Conservation (phyloP, 2,888 invertebrate genomes). For the Drosophila picticornis region DNA sequence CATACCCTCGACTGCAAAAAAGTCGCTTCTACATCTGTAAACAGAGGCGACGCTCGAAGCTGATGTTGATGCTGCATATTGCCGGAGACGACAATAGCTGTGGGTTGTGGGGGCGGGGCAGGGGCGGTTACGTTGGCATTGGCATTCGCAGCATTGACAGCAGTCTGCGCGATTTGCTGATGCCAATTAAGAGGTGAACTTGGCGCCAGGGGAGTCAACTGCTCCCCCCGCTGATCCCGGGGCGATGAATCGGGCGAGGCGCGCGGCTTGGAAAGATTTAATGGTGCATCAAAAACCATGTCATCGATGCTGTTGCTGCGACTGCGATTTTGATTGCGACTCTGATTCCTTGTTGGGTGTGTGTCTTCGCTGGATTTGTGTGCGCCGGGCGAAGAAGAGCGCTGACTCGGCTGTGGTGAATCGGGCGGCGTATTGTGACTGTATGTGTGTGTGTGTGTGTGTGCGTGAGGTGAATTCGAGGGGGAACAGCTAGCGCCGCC, state of each 20-base stretch:
- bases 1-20: constrained; percentile 79
- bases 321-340: constrained; percentile 38
- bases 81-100: not conserved
- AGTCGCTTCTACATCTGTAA: constrained; percentile 86
- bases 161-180: constrained; percentile 43
- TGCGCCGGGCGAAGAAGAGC: constrained; percentile 11
- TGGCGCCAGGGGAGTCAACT: constrained; percentile 45
- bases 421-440: constrained; percentile 68
- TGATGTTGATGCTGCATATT: constrained; percentile 63
- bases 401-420: constrained; percentile 47
- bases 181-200: constrained; percentile 68
- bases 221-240: constrained; percentile 44
- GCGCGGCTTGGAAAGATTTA: constrained; percentile 95
- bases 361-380: not conserved
- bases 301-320: constrained; percentile 84
- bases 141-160: constrained; percentile 16
- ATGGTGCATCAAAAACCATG: constrained; percentile 90
- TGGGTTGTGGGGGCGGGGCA: not conserved
- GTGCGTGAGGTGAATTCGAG: constrained; percentile 1
- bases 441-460: constrained; percentile 30
- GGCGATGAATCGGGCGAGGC: constrained; percentile 87
- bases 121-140: not conserved
- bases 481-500: not conserved
- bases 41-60: constrained; percentile 86
- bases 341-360: constrained; percentile 12